A percentile compares a stretch with the other conserved stretches of the same genome.
Conservation (phyloP, 2,888 invertebrate genomes). For the Cistogaster globosa region DNA sequence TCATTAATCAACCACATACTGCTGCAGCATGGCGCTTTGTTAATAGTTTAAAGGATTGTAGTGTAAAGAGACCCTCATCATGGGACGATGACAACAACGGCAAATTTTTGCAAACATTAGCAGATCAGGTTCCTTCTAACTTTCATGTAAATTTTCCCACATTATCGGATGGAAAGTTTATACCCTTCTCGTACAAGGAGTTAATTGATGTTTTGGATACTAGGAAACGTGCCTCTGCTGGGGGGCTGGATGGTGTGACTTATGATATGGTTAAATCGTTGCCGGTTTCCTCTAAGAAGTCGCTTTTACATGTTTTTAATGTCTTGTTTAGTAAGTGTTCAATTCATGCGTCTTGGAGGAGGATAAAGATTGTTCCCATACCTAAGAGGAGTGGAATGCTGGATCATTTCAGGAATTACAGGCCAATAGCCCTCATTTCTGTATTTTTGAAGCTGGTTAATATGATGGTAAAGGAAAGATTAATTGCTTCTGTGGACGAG, state of each 20-base stretch:
- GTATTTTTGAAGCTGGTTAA: background rate
- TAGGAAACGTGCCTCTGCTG: background rate
- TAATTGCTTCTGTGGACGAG: background rate
- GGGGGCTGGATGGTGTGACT: conserved; percentile 1
- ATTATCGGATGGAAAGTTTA: background rate
- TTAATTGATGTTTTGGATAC: background rate
- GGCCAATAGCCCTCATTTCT: background rate
- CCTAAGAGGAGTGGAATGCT: too few relatives aligned
- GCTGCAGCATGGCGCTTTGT: conserved; percentile 29
- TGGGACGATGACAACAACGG: background rate
- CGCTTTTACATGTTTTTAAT: too few relatives aligned
- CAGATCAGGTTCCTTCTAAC: background rate
- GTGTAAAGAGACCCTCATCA: background rate
- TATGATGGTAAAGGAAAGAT: background rate
- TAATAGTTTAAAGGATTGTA: conserved; percentile 3
- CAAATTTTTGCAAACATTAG: background rate
- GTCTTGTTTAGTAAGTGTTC: too few relatives aligned
- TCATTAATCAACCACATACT: background rate
- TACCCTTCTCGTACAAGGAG: background rate
- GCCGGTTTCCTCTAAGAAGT: background rate
- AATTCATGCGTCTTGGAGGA: too few relatives aligned
- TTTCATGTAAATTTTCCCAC: background rate
- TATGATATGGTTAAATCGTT: conserved; percentile 15
- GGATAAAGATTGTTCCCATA: too few relatives aligned
- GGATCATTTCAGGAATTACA: background rate